Percentiles rank a stretch among this genome's conserved stretches.
Evolutionary conservation across 1,140 invertebrate species (phyloP).

Genomic region (Zaprionus gabonicus): DNA sequence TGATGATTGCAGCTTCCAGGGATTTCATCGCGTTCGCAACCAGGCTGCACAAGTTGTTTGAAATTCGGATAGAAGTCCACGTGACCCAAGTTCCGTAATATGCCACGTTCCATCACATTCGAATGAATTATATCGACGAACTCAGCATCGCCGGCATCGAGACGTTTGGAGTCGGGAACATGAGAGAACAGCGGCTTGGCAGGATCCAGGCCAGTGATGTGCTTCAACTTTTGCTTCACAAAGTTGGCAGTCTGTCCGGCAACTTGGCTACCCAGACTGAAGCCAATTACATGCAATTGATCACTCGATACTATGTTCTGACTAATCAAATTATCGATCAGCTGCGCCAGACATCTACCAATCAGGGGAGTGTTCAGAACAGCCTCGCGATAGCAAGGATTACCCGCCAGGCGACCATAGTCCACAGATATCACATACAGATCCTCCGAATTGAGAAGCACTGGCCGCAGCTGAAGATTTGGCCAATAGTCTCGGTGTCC

Average conservation of each 20-base stretch:
- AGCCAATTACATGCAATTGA: constrained; percentile 93
- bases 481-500: constrained; percentile 86
- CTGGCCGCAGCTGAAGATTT: constrained; percentile 86
- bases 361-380: constrained; percentile 85
- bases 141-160: constrained; percentile 87
- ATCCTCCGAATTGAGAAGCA: constrained; percentile 84
- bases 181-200: constrained; percentile 86
- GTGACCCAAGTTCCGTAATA: constrained; percentile 84
- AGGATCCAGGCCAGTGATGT: constrained; percentile 86
- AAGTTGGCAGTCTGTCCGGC: constrained; percentile 91
- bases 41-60: constrained; percentile 86
- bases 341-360: constrained; percentile 86
- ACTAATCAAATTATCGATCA: constrained; percentile 87
- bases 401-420: constrained; percentile 85
- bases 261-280: constrained; percentile 94
- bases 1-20: constrained; percentile 86
- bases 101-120: constrained; percentile 86
- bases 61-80: constrained; percentile 88
- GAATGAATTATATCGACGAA: constrained; percentile 64
- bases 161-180: constrained; percentile 73
- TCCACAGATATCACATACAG: constrained; percentile 87
- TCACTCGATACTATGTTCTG: constrained; percentile 85
- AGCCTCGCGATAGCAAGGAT: constrained; percentile 86
- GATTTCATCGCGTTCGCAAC: constrained; percentile 85
- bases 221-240: constrained; percentile 82